Conservation (phyloP, 2,113 vertebrate genomes). For the Salvelinus fontinalis region DNA sequence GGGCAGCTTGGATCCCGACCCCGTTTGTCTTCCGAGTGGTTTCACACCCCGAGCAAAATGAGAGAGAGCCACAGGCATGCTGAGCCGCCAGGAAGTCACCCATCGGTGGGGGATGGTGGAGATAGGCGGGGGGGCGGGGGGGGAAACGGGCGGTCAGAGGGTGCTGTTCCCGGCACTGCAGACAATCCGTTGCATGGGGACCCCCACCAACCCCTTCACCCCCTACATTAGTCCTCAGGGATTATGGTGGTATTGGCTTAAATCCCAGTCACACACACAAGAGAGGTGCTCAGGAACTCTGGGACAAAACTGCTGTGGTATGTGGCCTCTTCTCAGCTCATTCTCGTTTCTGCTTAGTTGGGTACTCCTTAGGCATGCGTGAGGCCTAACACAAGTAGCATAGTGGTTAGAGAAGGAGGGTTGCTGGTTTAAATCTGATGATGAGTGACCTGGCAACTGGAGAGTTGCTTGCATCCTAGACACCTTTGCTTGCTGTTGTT, state of each 20-base stretch:
- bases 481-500: too few species aligned
- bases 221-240: neutral
- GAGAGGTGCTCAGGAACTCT: neutral
- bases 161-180: neutral
- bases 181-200: neutral
- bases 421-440: too few species aligned
- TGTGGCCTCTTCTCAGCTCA: neutral
- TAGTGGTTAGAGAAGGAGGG: too few species aligned
- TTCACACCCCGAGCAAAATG: conserved; percentile 20
- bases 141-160: neutral
- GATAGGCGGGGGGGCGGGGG: too few species aligned
- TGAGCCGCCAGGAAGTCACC: conserved; percentile 26
- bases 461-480: too few species aligned
- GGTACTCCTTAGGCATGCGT: too few species aligned
- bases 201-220: neutral
- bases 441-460: too few species aligned
- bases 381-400: too few species aligned
- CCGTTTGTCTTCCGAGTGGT: conserved; percentile 43
- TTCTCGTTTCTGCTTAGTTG: too few species aligned
- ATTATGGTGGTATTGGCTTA: neutral
- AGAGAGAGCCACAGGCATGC: conserved; percentile 28
- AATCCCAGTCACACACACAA: neutral
- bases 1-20: conserved; percentile 9
- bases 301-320: neutral
- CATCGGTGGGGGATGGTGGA: neutral